These are phyloP conservation scores for Tromatobia lineatoria DNA, from an alignment of 2,888 invertebrate species.

Conservation along the genomic window DNA sequence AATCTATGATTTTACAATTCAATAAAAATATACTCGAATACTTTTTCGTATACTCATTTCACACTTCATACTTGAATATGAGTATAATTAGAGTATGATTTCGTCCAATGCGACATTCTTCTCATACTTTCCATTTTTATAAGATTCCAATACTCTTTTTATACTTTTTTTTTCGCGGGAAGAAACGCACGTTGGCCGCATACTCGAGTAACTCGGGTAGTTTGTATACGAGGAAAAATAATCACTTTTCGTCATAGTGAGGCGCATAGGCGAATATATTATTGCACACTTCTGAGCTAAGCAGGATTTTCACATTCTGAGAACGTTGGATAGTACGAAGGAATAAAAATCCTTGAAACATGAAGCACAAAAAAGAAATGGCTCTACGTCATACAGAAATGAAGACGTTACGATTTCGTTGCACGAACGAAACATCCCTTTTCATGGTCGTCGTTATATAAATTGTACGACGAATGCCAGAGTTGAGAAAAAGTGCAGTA, in stretches of 20 bases:
- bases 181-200: constrained; percentile 45
- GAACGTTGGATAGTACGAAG: background rate
- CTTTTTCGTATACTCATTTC: too few relatives aligned
- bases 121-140: too few relatives aligned
- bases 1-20: too few relatives aligned
- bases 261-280: background rate
- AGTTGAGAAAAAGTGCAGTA: background rate
- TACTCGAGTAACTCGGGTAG: constrained; percentile 32
- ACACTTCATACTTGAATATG: too few relatives aligned
- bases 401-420: background rate
- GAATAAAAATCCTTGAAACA: background rate
- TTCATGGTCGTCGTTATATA: background rate
- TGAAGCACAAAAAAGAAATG: background rate
- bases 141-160: too few relatives aligned
- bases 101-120: too few relatives aligned
- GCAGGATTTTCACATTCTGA: background rate
- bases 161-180: too few relatives aligned
- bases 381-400: background rate
- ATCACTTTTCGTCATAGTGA: constrained; percentile 44
- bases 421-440: background rate
- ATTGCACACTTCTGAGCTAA: too few relatives aligned
- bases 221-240: constrained; percentile 22
- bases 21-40: too few relatives aligned
- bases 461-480: background rate
- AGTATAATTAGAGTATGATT: too few relatives aligned